These are phyloP conservation scores for Enteromius radiatus DNA, from an alignment of 2,797 vertebrate species.

Conservation along the genomic window DNA sequence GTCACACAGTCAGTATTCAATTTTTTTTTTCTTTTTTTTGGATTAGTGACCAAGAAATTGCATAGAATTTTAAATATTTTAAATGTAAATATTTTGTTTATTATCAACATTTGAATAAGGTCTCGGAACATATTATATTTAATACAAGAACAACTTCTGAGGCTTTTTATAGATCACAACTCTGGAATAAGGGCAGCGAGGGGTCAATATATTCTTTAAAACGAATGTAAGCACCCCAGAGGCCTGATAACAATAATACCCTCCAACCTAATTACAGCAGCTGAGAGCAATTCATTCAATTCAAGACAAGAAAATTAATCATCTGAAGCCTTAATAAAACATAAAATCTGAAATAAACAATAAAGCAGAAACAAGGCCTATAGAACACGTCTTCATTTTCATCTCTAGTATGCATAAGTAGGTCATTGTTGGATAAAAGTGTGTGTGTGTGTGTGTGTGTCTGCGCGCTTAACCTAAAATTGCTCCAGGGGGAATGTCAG, in stretches of 20 bases:
- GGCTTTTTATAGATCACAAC: neutral
- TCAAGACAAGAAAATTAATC: neutral
- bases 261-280: neutral
- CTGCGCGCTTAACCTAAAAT: neutral
- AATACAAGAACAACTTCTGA: neutral
- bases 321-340: neutral
- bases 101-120: neutral
- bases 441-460: neutral
- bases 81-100: too few relatives aligned
- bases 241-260: neutral
- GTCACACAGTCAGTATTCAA: neutral
- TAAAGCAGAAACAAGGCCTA: neutral
- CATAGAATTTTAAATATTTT: too few relatives aligned
- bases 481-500: slow-evolving; percentile 6
- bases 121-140: neutral
- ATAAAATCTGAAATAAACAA: neutral
- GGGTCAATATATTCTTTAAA: slow-evolving; percentile 6
- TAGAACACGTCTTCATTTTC: neutral
- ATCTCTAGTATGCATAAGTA: slow-evolving; percentile 33
- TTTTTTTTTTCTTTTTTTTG: neutral
- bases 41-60: neutral
- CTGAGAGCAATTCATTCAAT: neutral
- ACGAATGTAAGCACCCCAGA: neutral
- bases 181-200: neutral
- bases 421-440: slow-evolving; percentile 10